Evolutionary conservation across 2,797 vertebrate species (phyloP).

Genomic region (Enteromius mattozi): DNA sequence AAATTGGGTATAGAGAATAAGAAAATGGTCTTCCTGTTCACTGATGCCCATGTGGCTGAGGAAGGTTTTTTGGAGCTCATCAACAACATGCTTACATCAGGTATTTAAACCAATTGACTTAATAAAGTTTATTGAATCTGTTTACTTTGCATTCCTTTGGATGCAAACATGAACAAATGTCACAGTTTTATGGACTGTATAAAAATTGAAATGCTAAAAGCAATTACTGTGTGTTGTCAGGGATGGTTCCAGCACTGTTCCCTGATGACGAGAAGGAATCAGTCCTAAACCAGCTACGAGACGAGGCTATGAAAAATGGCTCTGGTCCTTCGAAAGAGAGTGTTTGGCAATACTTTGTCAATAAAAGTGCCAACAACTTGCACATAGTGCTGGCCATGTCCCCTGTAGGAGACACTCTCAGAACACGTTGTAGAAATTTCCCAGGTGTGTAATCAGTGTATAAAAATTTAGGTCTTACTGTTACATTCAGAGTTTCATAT

Average conservation of each 20-base stretch:
- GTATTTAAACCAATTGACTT: conserved; percentile 67
- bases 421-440: conserved; percentile 94
- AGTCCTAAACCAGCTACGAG: conserved; percentile 83
- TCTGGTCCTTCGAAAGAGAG: conserved; percentile 86
- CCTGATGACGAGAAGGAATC: conserved; percentile 91
- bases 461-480: not conserved
- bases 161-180: not conserved
- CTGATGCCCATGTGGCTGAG: conserved; percentile 91
- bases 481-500: not conserved
- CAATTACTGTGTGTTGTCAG: conserved; percentile 68
- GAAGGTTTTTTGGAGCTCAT: conserved; percentile 97
- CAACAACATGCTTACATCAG: conserved; percentile 98
- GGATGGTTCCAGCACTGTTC: conserved; percentile 95
- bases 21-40: conserved; percentile 89
- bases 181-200: not conserved
- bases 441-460: conserved; percentile 82
- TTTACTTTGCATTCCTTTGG: not conserved
- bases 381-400: conserved; percentile 96
- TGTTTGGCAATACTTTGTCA: conserved; percentile 94
- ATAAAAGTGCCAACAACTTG: conserved; percentile 91
- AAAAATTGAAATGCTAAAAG: conserved; percentile 18
- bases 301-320: conserved; percentile 86
- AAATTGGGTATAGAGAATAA: conserved; percentile 92
- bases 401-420: conserved; percentile 89
- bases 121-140: not conserved